Percentiles rank a stretch among this genome's conserved stretches.
Evolutionary conservation across 1,140 invertebrate species (phyloP).

Genomic region (Drosophila novamexicana): DNA sequence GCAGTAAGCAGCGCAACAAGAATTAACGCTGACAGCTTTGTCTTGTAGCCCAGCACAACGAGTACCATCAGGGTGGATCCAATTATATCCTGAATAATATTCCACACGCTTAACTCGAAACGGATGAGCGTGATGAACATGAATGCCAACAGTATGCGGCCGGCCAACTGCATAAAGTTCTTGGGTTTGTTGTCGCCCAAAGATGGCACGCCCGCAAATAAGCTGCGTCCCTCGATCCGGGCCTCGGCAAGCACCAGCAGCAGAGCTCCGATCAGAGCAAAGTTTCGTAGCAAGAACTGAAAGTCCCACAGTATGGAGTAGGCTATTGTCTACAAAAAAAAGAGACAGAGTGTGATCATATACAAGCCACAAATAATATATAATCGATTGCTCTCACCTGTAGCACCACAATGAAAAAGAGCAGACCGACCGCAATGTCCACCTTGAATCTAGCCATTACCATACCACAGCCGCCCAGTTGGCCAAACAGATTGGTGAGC

Average conservation of each 20-base stretch:
- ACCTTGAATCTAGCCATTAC: conserved; percentile 97
- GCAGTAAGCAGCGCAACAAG: conserved; percentile 95
- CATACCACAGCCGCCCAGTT: conserved; percentile 97
- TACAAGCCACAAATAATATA: background rate
- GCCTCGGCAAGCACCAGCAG: conserved; percentile 97
- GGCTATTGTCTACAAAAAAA: conserved; percentile 92
- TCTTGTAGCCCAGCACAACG: conserved; percentile 99
- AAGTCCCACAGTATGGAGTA: conserved; percentile 99
- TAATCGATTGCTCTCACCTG: conserved; percentile 87
- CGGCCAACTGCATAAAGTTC: conserved; percentile 97
- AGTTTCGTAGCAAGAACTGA: conserved; percentile 97
- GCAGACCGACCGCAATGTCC: conserved; percentile 95
- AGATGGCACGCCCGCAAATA: conserved; percentile 99
- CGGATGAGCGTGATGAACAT: conserved; percentile 99
- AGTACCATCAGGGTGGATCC: conserved; percentile 97
- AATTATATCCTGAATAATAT: conserved; percentile 95
- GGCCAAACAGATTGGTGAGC: conserved; percentile 96
- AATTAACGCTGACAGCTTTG: conserved; percentile 98
- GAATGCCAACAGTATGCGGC: conserved; percentile 97
- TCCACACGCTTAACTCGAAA: conserved; percentile 95
- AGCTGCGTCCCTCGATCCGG: conserved; percentile 94
- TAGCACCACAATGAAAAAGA: conserved; percentile 98
- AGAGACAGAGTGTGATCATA: background rate
- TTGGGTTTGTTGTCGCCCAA: conserved; percentile 99
- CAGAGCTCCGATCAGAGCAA: conserved; percentile 98